Conservation (phyloP, 2,113 vertebrate species). For the Bubo blakistoni region DNA sequence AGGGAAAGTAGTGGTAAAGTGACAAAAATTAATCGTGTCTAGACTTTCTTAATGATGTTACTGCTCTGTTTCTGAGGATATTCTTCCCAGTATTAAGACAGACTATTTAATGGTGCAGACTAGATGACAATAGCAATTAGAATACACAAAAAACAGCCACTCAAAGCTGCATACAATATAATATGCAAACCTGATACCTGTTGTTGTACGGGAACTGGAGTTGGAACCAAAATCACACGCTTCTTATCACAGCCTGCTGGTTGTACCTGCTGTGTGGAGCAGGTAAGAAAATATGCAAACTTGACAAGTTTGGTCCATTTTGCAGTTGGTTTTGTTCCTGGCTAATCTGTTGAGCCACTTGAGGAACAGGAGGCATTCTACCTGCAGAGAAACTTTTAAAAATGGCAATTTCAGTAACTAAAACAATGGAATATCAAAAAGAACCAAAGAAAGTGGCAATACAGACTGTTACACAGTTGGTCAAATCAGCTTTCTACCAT, state of each 20-base stretch:
- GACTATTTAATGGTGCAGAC: neutral
- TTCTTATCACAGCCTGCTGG: conserved; percentile 67
- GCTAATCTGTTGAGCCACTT: conserved; percentile 77
- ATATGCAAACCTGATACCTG: conserved; percentile 13
- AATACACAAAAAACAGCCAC: neutral
- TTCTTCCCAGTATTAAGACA: neutral
- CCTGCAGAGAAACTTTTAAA: conserved; percentile 68
- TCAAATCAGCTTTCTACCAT: neutral
- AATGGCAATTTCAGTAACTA: neutral
- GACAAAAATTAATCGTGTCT: neutral
- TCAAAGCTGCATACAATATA: neutral
- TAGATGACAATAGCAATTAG: neutral
- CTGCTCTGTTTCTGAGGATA: neutral
- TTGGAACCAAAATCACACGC: conserved; percentile 37
- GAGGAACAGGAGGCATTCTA: conserved; percentile 81
- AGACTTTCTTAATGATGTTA: neutral
- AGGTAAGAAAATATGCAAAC: conserved; percentile 79
- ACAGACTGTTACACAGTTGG: neutral
- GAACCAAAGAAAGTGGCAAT: neutral
- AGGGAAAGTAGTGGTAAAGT: neutral
- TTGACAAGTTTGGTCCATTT: conserved; percentile 85
- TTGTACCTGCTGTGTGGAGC: conserved; percentile 2
- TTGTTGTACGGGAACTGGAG: conserved; percentile 56
- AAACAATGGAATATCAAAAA: neutral
- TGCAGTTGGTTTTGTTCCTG: conserved; percentile 84